Conservation (phyloP, 2,797 vertebrate genomes). For the Tachyglossus aculeatus region DNA sequence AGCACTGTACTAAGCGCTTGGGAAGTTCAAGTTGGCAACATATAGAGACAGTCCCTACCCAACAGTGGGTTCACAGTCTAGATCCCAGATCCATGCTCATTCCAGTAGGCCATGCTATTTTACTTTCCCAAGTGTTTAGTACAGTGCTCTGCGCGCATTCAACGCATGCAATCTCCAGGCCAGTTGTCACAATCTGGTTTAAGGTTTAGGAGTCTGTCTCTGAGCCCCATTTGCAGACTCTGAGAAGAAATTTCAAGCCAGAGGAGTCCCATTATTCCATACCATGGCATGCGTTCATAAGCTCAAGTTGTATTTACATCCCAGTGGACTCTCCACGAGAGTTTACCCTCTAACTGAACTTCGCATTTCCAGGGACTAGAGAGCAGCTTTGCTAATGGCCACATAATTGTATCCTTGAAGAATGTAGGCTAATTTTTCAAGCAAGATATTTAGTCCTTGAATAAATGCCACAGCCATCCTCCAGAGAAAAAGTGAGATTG, state of each 20-base stretch:
- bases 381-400: constrained; percentile 51
- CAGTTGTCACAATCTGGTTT: too few relatives aligned
- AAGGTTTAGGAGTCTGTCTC: too few relatives aligned
- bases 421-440: background rate
- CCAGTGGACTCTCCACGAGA: constrained; percentile 59
- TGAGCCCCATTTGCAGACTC: constrained; percentile 4
- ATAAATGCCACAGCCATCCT: background rate
- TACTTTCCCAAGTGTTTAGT: too few relatives aligned
- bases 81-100: too few relatives aligned
- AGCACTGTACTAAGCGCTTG: too few relatives aligned
- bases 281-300: constrained; percentile 48
- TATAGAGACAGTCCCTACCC: too few relatives aligned
- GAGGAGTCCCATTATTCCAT: constrained; percentile 42
- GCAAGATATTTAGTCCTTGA: background rate
- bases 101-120: too few relatives aligned
- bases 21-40: too few relatives aligned
- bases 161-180: too few relatives aligned
- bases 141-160: too few relatives aligned
- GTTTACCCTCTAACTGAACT: constrained; percentile 71
- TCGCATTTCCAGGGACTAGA: constrained; percentile 62
- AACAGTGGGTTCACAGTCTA: too few relatives aligned
- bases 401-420: constrained; percentile 19
- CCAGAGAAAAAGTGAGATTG: too few relatives aligned
- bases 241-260: constrained; percentile 36
- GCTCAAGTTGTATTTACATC: constrained; percentile 67